Conservation (phyloP, 2,888 invertebrate species). For the Rhagophthalmus giganteus region DNA sequence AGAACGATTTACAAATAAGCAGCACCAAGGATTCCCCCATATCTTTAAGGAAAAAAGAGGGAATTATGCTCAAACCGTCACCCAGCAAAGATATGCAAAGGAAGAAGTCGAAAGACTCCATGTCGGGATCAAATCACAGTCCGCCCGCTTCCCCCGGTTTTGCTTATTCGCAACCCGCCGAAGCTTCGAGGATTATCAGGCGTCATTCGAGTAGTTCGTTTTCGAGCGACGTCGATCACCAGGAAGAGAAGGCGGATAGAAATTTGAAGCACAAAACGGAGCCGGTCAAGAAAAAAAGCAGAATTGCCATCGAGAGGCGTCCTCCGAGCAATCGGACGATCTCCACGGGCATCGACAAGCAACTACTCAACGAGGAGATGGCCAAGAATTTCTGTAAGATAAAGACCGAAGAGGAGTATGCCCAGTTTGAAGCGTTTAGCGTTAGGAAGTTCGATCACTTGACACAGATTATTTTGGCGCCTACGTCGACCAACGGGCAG, state of each 20-base stretch:
- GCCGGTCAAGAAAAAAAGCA: constrained; percentile 6
- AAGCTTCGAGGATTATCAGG: constrained; percentile 79
- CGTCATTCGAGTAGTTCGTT: constrained; percentile 83
- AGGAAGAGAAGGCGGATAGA: constrained; percentile 3
- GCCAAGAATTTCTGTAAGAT: constrained; percentile 37
- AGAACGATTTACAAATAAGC: constrained; percentile 48
- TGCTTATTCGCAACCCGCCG: constrained; percentile 63
- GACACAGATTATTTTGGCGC: constrained; percentile 63
- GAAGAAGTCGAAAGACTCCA: constrained; percentile 54
- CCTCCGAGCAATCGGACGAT: background rate
- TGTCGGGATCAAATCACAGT: constrained; percentile 48
- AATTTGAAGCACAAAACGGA: background rate
- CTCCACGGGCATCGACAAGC: constrained; percentile 8
- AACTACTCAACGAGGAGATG: constrained; percentile 18
- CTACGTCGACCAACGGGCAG: constrained; percentile 8
- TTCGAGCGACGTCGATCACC: constrained; percentile 55
- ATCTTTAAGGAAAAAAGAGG: constrained; percentile 56
- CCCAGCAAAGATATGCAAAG: constrained; percentile 37
- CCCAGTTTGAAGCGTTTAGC: constrained; percentile 58
- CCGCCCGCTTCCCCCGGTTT: constrained; percentile 64
- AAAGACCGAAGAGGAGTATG: constrained; percentile 32
- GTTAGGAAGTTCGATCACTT: constrained; percentile 62
- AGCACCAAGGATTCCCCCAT: constrained; percentile 53
- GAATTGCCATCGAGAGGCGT: background rate
- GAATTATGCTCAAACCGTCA: constrained; percentile 9